Base-by-base conservation (phyloP, 2,113 vertebrate genomes). In the Rana temporaria region DNA sequence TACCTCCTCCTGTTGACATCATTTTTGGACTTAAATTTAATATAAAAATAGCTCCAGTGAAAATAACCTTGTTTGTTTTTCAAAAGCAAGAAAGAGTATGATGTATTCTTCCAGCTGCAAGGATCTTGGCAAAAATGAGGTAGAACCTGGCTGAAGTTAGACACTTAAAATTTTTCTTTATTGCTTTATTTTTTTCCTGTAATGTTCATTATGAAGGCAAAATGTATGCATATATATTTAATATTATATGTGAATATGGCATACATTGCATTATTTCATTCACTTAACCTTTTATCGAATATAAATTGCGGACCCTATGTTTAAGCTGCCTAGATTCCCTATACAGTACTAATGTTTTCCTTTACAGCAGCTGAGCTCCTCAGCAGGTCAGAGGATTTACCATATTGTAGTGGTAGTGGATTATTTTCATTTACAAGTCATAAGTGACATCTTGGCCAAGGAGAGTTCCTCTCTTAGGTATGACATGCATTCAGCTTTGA, bases 1-100 rank as follows among this genome's bases (percentile, higher is more conserved):
- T 53, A 30, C 69, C 24, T 14, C 16, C 26, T 22, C 55, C 22
- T 15, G n/a, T 6, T 71, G 69, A 71, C 48, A 56, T 56, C 48
- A 71, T 55, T 18, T 48, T 11, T 30, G 15, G 69, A 32, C 48
- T 30, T 20, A 71, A 16, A 24, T 2, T 18, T 4, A 26, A 56
- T 55, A 26, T 71, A 71, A 30, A 71, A 71, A 71, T 53, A 70
- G 68, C 52, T 17, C 68, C 42, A 70, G 17, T 55, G 55, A 71
- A 66, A 71, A 71, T 42, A 22, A 30, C 48, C 12, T 14, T 55
- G 69, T 56, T 55, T 71, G 18, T 71, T 26, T 34, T 55, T 5
- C 15, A 71, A 71, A 71, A 55, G 48, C 22, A 30, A 17, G 1
- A 55, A 26, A 17, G 69, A 55, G 52, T 55, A 24, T 71, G 19